Percentiles rank a stretch among this genome's conserved stretches.
phyloP scores from a whole-genome alignment of 2,797 vertebrate genomes.

The Enteromius treurensis region DNA sequence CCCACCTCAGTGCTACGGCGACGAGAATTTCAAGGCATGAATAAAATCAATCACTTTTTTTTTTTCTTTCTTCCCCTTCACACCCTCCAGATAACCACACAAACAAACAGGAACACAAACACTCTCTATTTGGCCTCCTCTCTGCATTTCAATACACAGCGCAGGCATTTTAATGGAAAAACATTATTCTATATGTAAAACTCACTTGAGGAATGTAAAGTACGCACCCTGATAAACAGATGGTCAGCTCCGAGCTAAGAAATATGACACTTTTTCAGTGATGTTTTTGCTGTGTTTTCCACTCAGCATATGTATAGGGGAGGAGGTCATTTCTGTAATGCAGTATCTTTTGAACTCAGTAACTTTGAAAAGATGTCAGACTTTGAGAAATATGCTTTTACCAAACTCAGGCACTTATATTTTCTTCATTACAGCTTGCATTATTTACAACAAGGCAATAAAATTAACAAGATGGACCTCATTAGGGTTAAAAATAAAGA shows the following conservation, averaged over 20 bases:
- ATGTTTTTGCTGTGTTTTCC: not conserved
- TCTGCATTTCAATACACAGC: constrained; percentile 31
- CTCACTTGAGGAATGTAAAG: constrained; percentile 17
- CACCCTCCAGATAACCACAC: constrained; percentile 37
- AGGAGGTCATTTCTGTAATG: not conserved
- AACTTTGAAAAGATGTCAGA: not conserved
- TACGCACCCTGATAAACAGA: constrained; percentile 21
- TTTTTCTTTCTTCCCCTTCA: constrained; percentile 22
- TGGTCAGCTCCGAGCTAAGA: constrained; percentile 28
- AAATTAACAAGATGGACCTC: not conserved
- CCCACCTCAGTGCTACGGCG: constrained; percentile 57
- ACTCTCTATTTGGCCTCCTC: constrained; percentile 26
- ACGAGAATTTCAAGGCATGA: constrained; percentile 62
- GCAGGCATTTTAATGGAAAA: constrained; percentile 50
- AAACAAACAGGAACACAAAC: constrained; percentile 17
- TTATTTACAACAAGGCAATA: not conserved
- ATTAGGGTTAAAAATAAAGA: not conserved
- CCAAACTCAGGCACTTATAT: not conserved
- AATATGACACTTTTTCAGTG: not conserved
- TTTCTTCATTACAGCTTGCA: not conserved
- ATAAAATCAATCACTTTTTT: constrained; percentile 66
- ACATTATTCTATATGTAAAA: constrained; percentile 49
- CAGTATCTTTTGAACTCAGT: constrained; percentile 10
- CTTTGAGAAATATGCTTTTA: constrained; percentile 2
- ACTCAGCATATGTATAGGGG: not conserved